phyloP scores from a whole-genome alignment of 2,113 vertebrate species.

The Natator depressus region DNA sequence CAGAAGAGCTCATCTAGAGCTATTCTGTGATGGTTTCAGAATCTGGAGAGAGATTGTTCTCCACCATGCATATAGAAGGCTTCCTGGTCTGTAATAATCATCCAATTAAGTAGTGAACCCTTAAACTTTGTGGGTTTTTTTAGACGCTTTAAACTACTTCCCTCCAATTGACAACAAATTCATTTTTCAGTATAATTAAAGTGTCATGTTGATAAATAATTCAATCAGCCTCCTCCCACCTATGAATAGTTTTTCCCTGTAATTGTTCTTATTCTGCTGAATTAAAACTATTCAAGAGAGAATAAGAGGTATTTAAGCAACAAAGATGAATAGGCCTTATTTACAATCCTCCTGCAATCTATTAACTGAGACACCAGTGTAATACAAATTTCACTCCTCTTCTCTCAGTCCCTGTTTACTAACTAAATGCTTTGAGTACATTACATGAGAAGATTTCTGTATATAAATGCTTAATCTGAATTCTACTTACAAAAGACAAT shows the following conservation, averaged over 20 bases:
- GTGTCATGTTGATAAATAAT: slow-evolving; percentile 75
- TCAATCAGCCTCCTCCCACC: slow-evolving; percentile 64
- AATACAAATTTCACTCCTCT: neutral
- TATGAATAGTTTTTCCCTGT: slow-evolving; percentile 57
- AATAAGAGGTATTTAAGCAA: slow-evolving; percentile 67
- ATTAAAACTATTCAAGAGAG: slow-evolving; percentile 60
- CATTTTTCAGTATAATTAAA: slow-evolving; percentile 73
- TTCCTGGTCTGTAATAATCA: neutral
- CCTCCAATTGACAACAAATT: slow-evolving; percentile 64
- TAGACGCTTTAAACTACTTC: neutral
- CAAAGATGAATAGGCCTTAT: slow-evolving; percentile 48
- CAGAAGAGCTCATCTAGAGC: neutral
- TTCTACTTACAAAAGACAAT: neutral
- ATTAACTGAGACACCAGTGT: slow-evolving; percentile 9
- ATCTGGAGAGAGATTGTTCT: neutral
- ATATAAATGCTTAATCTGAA: neutral
- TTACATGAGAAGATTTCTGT: neutral
- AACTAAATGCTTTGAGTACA: neutral
- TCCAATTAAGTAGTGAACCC: neutral
- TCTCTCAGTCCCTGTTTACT: neutral
- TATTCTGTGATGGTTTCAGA: neutral
- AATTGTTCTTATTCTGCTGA: slow-evolving; percentile 64
- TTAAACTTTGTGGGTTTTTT: neutral
- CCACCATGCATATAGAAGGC: neutral
- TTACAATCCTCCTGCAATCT: slow-evolving; percentile 23